Conservation (phyloP, 2,797 vertebrate species). For the Ctenopoma kingsleyae region DNA sequence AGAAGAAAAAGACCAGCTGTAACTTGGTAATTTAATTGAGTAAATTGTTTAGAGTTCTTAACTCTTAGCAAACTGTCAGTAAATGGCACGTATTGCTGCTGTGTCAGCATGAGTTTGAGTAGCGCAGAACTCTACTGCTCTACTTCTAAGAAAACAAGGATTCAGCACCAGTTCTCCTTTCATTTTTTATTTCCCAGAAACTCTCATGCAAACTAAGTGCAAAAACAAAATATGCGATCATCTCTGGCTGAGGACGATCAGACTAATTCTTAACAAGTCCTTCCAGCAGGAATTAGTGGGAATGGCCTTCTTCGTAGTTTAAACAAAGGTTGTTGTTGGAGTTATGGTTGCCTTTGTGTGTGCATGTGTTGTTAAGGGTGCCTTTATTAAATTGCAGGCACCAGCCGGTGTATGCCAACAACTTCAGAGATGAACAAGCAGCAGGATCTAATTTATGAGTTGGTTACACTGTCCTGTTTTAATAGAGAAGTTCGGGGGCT, state of each 20-base stretch:
- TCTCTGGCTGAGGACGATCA: constrained; percentile 45
- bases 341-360: constrained; percentile 31
- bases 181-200: constrained; percentile 61
- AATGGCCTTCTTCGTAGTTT: constrained; percentile 44
- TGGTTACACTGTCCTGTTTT: constrained; percentile 48
- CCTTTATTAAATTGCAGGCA: constrained; percentile 45
- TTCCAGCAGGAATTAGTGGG: constrained; percentile 66
- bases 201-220: constrained; percentile 39
- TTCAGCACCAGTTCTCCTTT: constrained; percentile 19
- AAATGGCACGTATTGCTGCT: constrained; percentile 26
- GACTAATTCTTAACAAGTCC: constrained; percentile 45
- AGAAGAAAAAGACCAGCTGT: not conserved
- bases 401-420: constrained; percentile 22
- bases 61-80: constrained; percentile 23
- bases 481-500: constrained; percentile 49
- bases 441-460: constrained; percentile 53
- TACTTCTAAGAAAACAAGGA: constrained; percentile 51
- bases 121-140: constrained; percentile 11
- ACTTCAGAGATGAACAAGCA: constrained; percentile 53
- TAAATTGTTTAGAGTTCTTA: constrained; percentile 43
- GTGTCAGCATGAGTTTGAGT: constrained; percentile 26
- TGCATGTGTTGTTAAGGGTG: constrained; percentile 20
- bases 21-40: constrained; percentile 1
- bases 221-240: constrained; percentile 62
- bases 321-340: constrained; percentile 49